phyloP scores from a whole-genome alignment of 53 echinoderm and acorn worm species.

The Astropecten irregularis region DNA sequence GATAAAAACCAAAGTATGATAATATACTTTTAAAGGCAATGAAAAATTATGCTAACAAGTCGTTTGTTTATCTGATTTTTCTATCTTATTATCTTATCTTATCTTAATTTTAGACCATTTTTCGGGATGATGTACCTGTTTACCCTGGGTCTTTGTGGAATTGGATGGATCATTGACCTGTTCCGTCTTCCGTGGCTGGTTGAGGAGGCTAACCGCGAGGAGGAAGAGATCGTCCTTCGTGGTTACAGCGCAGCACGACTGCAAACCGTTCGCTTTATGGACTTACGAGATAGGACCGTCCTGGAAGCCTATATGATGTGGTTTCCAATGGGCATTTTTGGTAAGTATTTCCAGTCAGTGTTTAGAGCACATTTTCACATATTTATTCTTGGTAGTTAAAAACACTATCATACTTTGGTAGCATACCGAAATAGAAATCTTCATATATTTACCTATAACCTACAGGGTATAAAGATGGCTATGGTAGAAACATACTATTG shows the following conservation, averaged over 20 bases:
- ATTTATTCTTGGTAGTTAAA: too few species aligned
- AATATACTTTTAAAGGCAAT: too few species aligned
- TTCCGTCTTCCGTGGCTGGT: conserved; percentile 65
- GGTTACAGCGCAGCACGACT: conserved; percentile 2
- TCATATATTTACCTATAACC: too few species aligned
- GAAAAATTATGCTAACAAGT: too few species aligned
- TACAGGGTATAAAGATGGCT: too few species aligned
- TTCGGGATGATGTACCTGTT: conserved; percentile 32
- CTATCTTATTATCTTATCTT: background rate
- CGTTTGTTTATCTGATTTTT: background rate
- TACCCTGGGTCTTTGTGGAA: conserved; percentile 58
- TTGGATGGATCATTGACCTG: conserved; percentile 67
- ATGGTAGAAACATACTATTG: too few species aligned
- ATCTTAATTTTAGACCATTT: background rate
- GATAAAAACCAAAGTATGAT: too few species aligned
- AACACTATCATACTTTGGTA: too few species aligned
- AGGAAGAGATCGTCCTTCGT: background rate
- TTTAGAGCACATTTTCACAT: too few species aligned
- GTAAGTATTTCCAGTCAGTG: conserved; percentile 33
- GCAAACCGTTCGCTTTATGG: background rate
- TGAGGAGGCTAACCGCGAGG: conserved; percentile 28
- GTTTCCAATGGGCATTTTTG: conserved; percentile 66
- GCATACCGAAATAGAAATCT: too few species aligned
- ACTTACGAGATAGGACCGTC: conserved; percentile 7
- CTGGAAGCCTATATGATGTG: conserved; percentile 61